Evolutionary conservation across 2,797 vertebrate species (phyloP).

Genomic region (Microhierax caerulescens): DNA sequence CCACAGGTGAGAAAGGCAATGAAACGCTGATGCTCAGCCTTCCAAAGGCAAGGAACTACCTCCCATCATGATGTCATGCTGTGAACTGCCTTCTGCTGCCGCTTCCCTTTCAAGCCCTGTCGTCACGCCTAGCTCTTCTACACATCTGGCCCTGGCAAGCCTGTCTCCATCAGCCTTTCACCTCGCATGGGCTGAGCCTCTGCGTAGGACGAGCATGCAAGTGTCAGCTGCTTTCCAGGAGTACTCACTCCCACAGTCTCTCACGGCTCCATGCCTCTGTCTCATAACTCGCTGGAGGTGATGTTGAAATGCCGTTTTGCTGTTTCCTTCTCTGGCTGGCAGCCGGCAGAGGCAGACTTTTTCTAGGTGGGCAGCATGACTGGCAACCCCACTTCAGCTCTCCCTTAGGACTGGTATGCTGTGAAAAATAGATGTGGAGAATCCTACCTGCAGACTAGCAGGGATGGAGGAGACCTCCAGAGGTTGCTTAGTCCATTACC

Average conservation of each 20-base stretch:
- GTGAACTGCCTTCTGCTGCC: not conserved
- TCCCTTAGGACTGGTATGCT: not conserved
- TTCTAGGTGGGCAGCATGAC: not conserved
- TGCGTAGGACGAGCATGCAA: fast-evolving
- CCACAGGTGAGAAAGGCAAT: not conserved
- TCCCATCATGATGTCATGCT: not conserved
- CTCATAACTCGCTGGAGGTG: fast-evolving
- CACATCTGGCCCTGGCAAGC: not conserved
- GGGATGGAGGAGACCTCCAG: not conserved
- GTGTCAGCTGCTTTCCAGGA: not conserved
- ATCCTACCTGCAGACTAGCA: not conserved
- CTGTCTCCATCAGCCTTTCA: not conserved
- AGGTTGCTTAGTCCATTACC: not conserved
- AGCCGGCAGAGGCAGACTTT: not conserved
- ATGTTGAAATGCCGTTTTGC: not conserved
- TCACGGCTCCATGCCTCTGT: not conserved
- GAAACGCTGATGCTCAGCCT: not conserved
- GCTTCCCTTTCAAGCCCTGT: not conserved
- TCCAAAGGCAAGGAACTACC: not conserved
- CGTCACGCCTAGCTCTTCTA: not conserved
- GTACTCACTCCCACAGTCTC: not conserved
- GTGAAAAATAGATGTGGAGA: not conserved
- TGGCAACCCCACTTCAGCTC: not conserved
- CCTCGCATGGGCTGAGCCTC: not conserved
- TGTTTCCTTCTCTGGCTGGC: not conserved